These are phyloP conservation scores for Piaya cayana DNA, from an alignment of 2,113 vertebrate genomes.

Conservation along the genomic window DNA sequence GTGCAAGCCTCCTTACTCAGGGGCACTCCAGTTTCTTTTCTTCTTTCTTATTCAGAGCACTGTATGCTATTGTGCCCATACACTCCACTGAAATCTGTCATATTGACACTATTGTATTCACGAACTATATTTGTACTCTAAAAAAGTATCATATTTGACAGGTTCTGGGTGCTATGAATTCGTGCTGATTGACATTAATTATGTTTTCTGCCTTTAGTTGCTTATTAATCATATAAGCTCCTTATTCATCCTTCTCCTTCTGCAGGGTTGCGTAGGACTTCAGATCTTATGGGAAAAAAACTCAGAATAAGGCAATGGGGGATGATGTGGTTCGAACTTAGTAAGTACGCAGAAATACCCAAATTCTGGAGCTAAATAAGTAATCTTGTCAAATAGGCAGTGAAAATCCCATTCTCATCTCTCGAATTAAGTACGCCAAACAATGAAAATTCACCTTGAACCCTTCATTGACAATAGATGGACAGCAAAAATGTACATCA, in stretches of 20 bases:
- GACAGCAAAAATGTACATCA: background rate
- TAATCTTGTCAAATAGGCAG: background rate
- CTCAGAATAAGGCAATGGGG: background rate
- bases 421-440: background rate
- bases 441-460: background rate
- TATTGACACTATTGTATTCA: background rate
- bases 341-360: background rate
- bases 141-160: slow-evolving; percentile 37
- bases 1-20: background rate
- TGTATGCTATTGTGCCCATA: background rate
- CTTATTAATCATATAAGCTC: slow-evolving; percentile 28
- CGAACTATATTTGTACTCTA: slow-evolving; percentile 5
- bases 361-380: background rate
- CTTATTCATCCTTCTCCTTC: slow-evolving; percentile 16
- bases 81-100: background rate
- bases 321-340: background rate
- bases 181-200: slow-evolving; percentile 65
- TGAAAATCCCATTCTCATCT: background rate
- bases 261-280: slow-evolving; percentile 37
- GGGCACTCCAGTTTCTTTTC: background rate
- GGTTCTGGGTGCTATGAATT: slow-evolving; percentile 38
- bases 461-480: background rate
- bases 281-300: background rate
- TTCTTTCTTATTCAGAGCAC: background rate
- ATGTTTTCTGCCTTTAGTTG: slow-evolving; percentile 36